phyloP scores from a whole-genome alignment of 2,113 vertebrate genomes.

The Ochotona curzoniae region DNA sequence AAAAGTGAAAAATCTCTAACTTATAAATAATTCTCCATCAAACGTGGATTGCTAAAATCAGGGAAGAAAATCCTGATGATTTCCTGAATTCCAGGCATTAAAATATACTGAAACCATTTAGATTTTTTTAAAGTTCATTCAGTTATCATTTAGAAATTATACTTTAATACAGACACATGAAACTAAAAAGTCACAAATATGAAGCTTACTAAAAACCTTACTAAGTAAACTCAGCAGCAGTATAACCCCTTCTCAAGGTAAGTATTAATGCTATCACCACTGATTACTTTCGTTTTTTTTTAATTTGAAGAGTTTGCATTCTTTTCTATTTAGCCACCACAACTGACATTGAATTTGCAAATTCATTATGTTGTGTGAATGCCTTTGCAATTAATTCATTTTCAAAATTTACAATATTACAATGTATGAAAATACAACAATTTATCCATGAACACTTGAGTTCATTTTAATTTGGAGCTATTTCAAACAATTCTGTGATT shows the following conservation, averaged over 20 bases:
- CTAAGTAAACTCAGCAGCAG: neutral
- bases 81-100: neutral
- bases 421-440: neutral
- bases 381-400: neutral
- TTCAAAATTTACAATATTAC: neutral
- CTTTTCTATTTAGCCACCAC: neutral
- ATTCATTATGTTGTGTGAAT: accelerated
- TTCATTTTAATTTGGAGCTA: no score
- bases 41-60: neutral
- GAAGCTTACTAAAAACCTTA: neutral
- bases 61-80: neutral
- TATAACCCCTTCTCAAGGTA: neutral
- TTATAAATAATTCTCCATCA: neutral
- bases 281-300: neutral
- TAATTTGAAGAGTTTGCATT: neutral
- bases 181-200: neutral
- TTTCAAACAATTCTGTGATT: neutral
- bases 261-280: neutral
- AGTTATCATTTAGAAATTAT: neutral
- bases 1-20: neutral
- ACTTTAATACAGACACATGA: neutral
- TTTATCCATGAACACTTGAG: neutral
- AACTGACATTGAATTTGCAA: neutral
- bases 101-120: neutral
- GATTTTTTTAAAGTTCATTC: neutral